Conservation (phyloP, 2,888 invertebrate genomes). For the Chloroclysta siterata region DNA sequence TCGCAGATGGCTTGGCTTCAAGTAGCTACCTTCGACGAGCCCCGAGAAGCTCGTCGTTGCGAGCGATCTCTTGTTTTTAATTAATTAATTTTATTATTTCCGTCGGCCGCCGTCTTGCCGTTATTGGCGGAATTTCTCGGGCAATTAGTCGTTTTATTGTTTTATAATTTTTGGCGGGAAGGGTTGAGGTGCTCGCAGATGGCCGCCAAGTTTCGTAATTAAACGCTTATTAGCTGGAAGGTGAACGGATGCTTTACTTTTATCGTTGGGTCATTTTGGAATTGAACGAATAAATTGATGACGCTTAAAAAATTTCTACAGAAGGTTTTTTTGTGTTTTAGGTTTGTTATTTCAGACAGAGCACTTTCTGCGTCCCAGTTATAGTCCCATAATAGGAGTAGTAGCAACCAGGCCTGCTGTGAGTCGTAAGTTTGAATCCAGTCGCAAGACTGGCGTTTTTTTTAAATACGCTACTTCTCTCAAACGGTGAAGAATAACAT, state of each 20-base stretch:
- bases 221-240: conserved; percentile 56
- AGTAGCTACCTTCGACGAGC: neutral
- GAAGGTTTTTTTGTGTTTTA: too few relatives aligned
- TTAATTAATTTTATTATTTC: conserved; percentile 85
- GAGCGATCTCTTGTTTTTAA: conserved; percentile 74
- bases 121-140: conserved; percentile 80
- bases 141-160: conserved; percentile 85
- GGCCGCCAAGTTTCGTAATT: conserved; percentile 51
- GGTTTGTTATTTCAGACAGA: too few relatives aligned
- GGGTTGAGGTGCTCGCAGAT: conserved; percentile 71
- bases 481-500: too few relatives aligned
- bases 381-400: too few relatives aligned
- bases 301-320: neutral
- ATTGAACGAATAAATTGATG: conserved; percentile 15
- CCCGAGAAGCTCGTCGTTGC: conserved; percentile 18
- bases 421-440: too few relatives aligned
- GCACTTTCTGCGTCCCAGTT: too few relatives aligned
- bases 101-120: conserved; percentile 71
- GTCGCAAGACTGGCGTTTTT: too few relatives aligned
- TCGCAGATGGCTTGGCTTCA: conserved; percentile 14
- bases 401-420: too few relatives aligned
- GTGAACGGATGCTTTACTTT: conserved; percentile 41
- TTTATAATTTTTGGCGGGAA: conserved; percentile 80
- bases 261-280: conserved; percentile 32
- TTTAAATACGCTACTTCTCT: too few relatives aligned